Conservation (phyloP, 2,113 vertebrate species). For the Platycercus adscitus region DNA sequence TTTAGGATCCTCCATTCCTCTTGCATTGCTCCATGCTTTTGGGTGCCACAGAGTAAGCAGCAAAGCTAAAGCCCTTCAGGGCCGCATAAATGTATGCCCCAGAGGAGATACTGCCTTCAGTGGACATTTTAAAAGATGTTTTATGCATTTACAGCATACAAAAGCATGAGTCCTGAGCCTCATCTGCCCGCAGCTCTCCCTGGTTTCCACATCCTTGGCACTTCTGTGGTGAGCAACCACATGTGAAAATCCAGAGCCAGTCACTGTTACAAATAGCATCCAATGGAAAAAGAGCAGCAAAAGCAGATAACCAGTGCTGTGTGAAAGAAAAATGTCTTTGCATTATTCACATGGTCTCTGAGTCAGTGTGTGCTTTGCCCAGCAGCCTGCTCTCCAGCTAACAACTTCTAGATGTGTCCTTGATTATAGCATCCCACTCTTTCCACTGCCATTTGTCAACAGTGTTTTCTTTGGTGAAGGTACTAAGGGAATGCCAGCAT, state of each 20-base stretch:
- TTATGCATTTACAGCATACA: not conserved
- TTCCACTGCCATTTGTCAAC: not conserved
- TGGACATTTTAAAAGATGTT: not conserved
- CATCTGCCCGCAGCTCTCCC: not conserved
- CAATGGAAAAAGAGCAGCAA: not conserved
- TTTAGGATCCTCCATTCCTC: not conserved
- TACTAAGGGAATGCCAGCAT: not conserved
- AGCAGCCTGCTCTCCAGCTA: not conserved
- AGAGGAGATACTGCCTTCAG: not conserved
- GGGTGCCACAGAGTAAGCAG: not conserved
- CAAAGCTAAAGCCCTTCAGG: not conserved
- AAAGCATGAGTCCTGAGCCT: not conserved
- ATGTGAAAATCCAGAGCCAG: not conserved
- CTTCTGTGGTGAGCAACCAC: not conserved
- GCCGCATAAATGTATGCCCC: accelerated
- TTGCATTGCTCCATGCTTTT: accelerated
- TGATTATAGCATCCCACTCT: not conserved
- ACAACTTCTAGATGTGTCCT: accelerated
- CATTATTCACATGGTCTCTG: not conserved
- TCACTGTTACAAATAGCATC: not conserved
- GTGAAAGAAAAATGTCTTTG: not conserved
- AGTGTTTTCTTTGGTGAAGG: not conserved
- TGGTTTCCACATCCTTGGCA: accelerated
- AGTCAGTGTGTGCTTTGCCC: not conserved
- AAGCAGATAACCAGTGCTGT: not conserved